A percentile compares a stretch with the other conserved stretches of the same genome.
phyloP scores from a whole-genome alignment of 2,888 invertebrate species.

The Sinopyrophorus schimmeli region DNA sequence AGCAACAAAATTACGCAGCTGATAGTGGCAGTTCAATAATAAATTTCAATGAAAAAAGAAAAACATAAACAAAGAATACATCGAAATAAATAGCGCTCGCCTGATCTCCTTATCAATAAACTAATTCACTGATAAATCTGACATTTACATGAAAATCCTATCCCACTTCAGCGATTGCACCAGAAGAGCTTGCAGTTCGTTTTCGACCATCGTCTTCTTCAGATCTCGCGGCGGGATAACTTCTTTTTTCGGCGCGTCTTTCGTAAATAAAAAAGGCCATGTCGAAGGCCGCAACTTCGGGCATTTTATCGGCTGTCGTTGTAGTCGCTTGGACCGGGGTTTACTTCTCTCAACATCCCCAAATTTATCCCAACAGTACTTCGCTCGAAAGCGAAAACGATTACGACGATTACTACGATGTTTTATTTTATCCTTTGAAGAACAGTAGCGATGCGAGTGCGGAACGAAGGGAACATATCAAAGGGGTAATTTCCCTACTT shows the following conservation, averaged over 20 bases:
- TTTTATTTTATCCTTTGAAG: constrained; percentile 22
- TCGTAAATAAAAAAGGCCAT: constrained; percentile 15
- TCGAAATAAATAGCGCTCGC: constrained; percentile 26
- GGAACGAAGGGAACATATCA: constrained; percentile 12
- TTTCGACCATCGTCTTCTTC: constrained; percentile 5
- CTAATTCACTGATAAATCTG: constrained; percentile 20
- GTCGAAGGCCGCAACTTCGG: constrained; percentile 48
- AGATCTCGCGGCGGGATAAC: not conserved
- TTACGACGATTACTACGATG: constrained; percentile 20
- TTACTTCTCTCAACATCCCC: constrained; percentile 53
- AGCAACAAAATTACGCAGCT: too few relatives aligned
- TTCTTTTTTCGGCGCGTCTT: not conserved
- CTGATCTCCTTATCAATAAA: constrained; percentile 22
- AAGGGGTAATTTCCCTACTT: too few relatives aligned
- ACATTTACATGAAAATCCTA: constrained; percentile 13
- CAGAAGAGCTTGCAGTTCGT: constrained; percentile 4
- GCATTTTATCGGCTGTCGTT: constrained; percentile 56
- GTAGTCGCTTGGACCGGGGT: constrained; percentile 60
- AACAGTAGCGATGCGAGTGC: constrained; percentile 8
- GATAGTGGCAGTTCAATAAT: too few relatives aligned
- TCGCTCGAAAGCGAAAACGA: not conserved
- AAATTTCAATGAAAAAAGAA: too few relatives aligned
- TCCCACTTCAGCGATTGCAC: constrained; percentile 11
- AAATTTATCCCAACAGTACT: not conserved
- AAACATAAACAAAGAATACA: constrained; percentile 14